Percentiles rank a stretch among this genome's conserved stretches.
Conservation (phyloP, 2,113 vertebrate species). For the Sigmodon hispidus region DNA sequence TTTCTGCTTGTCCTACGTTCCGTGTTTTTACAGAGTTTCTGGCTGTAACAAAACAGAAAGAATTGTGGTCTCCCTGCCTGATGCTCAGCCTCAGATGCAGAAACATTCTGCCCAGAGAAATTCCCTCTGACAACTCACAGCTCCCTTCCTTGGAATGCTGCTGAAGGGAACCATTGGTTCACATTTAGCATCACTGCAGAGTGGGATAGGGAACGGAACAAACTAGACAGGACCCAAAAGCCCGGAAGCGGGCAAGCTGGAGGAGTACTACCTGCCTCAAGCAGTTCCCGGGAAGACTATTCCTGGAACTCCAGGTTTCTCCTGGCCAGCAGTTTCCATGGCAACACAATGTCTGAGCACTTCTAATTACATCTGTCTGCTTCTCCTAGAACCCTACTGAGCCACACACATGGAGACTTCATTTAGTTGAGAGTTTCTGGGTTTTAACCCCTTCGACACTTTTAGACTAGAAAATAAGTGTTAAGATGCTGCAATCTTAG, state of each 20-base stretch:
- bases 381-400: constrained; percentile 63
- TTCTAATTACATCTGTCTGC: constrained; percentile 78
- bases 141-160: background rate
- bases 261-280: constrained; percentile 1
- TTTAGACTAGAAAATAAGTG: constrained; percentile 9
- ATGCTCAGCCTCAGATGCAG: background rate
- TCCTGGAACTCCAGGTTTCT: background rate
- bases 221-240: background rate
- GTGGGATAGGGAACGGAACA: background rate
- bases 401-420: constrained; percentile 75
- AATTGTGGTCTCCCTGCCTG: background rate
- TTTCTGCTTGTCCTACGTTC: background rate
- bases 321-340: constrained; percentile 73
- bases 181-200: background rate
- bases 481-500: background rate
- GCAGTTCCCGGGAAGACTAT: constrained; percentile 47
- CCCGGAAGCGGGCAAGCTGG: background rate
- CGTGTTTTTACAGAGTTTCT: background rate
- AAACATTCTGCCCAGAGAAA: background rate
- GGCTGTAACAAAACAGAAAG: background rate
- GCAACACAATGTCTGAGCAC: constrained; percentile 70
- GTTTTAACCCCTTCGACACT: constrained; percentile 69
- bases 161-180: background rate
- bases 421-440: constrained; percentile 63
- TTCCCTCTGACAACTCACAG: background rate